Conservation (phyloP, 2,113 vertebrate species). For the Merops nubicus region DNA sequence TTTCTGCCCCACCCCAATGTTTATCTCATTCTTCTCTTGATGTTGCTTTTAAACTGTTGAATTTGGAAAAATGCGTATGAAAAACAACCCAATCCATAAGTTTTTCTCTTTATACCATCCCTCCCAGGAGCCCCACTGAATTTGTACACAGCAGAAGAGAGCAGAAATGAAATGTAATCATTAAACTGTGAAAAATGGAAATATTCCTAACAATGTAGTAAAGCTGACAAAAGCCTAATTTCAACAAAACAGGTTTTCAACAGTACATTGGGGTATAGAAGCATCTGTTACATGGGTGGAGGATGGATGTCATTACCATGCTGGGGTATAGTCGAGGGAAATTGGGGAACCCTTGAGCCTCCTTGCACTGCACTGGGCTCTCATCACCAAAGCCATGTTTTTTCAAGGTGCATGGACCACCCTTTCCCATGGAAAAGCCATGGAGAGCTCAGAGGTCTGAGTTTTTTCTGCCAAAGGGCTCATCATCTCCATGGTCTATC, state of each 20-base stretch:
- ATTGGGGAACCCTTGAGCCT: neutral
- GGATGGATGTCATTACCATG: neutral
- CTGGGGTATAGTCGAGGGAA: neutral
- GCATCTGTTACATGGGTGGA: neutral
- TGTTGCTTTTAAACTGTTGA: neutral
- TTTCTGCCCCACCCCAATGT: neutral
- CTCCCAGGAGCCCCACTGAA: conserved; percentile 26
- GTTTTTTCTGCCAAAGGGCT: neutral
- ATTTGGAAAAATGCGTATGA: neutral
- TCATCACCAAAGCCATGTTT: rapidly evolving
- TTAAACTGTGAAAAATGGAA: conserved; percentile 47
- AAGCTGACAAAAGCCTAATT: conserved; percentile 18
- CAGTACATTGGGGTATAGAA: rapidly evolving
- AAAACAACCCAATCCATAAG: neutral
- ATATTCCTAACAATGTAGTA: neutral
- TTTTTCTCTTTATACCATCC: neutral
- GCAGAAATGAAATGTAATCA: neutral
- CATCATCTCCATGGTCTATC: neutral
- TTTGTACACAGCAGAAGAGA: neutral
- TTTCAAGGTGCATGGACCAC: rapidly evolving
- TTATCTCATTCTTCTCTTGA: neutral
- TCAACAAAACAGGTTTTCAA: neutral
- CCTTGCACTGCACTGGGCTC: neutral
- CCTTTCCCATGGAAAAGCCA: neutral
- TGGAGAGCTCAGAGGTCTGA: neutral